These are phyloP conservation scores for Knipowitschia caucasica DNA, from an alignment of 2,797 vertebrate genomes.

Conservation along the genomic window DNA sequence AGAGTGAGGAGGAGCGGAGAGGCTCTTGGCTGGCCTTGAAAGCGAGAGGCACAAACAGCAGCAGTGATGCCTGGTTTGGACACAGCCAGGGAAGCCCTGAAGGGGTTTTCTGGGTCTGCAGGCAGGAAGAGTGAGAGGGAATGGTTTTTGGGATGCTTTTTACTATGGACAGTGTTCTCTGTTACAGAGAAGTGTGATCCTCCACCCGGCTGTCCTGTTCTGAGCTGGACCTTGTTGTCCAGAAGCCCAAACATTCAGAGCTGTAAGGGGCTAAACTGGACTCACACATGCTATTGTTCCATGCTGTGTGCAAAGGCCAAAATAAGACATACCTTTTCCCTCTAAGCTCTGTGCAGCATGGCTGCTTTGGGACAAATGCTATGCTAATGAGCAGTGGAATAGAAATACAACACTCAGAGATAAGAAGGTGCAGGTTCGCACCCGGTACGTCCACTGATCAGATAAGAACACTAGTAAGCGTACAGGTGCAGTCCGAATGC, in stretches of 20 bases:
- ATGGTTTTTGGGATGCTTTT: slow-evolving; percentile 28
- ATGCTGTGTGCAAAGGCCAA: slow-evolving; percentile 24
- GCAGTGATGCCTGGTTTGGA: slow-evolving; percentile 63
- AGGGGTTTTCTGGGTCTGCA: slow-evolving; percentile 66
- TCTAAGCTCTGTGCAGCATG: slow-evolving; percentile 40
- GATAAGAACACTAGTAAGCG: slow-evolving; percentile 57
- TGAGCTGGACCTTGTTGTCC: slow-evolving; percentile 54
- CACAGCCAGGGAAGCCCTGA: slow-evolving; percentile 54
- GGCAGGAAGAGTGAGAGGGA: slow-evolving; percentile 34
- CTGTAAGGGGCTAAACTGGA: slow-evolving; percentile 34
- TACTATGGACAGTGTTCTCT: slow-evolving; percentile 53
- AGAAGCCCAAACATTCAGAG: slow-evolving; percentile 39
- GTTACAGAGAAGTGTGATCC: slow-evolving; percentile 68
- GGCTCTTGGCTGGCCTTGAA: slow-evolving; percentile 74
- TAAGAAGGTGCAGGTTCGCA: slow-evolving; percentile 65
- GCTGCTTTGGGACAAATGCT: slow-evolving; percentile 59
- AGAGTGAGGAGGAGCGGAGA: slow-evolving; percentile 56
- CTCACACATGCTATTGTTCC: slow-evolving; percentile 55
- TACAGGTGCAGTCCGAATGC: slow-evolving; percentile 51
- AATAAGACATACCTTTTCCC: slow-evolving; percentile 48
- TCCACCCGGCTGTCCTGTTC: slow-evolving; percentile 57
- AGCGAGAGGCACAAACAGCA: slow-evolving; percentile 65
- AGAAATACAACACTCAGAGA: slow-evolving; percentile 67
- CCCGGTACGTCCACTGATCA: slow-evolving; percentile 63
- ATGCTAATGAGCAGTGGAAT: slow-evolving; percentile 65